Conservation (phyloP, 64 coral and sea anemone species). For the Actinia tenebrosa region DNA sequence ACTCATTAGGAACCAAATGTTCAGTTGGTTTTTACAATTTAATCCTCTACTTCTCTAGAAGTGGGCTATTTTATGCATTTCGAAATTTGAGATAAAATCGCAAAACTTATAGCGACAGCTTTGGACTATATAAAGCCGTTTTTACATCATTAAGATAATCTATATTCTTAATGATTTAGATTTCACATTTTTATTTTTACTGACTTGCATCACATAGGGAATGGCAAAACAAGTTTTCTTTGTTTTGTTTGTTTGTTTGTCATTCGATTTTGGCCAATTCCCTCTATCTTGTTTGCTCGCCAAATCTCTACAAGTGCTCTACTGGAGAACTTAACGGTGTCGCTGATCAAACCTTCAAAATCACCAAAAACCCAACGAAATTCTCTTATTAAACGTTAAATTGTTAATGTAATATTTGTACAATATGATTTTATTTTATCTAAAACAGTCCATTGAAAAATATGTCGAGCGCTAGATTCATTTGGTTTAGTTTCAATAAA, state of each 20-base stretch:
- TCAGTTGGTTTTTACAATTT: not conserved
- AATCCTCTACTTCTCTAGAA: not conserved
- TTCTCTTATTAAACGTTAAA: no score
- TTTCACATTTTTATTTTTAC: not conserved
- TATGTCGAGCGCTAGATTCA: no score
- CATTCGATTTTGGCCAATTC: not conserved
- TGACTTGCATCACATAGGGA: not conserved
- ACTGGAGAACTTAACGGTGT: no score
- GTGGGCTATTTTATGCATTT: not conserved
- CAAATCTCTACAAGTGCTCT: not conserved
- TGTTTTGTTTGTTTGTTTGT: not conserved
- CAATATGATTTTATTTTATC: no score
- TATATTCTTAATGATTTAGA: not conserved
- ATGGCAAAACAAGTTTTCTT: not conserved
- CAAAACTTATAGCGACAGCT: not conserved
- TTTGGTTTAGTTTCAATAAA: no score
- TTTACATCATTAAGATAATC: not conserved
- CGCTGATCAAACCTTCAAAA: no score
- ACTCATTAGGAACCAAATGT: not conserved
- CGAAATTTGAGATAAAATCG: not conserved
- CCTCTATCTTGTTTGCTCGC: not conserved
- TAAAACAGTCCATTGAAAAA: no score
- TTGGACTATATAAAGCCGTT: not conserved
- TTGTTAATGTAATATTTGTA: no score
- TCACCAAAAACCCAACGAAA: no score